These are phyloP conservation scores for Hassar affinis DNA, from an alignment of 2,113 vertebrate genomes.

Conservation along the genomic window DNA sequence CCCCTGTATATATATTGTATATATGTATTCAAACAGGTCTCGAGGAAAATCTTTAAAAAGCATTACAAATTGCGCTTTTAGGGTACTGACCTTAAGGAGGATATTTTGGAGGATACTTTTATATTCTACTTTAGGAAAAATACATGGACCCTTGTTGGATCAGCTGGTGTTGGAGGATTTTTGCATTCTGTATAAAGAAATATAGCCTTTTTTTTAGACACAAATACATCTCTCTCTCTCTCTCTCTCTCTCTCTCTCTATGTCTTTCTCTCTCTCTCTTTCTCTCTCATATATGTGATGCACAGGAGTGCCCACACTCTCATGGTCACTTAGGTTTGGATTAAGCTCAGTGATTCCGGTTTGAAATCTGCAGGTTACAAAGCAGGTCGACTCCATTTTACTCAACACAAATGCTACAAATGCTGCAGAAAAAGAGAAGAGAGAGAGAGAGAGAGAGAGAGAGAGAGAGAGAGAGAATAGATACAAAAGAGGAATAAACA, in stretches of 20 bases:
- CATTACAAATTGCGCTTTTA: background rate
- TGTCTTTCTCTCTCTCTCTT: background rate
- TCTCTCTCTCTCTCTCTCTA: background rate
- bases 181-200: background rate
- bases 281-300: background rate
- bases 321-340: background rate
- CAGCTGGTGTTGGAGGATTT: background rate
- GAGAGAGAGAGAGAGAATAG: background rate
- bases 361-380: background rate
- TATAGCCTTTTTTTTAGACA: background rate
- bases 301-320: background rate
- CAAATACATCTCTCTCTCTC: background rate
- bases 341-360: background rate
- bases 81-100: background rate
- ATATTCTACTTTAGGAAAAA: background rate
- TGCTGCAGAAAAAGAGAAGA: background rate
- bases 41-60: background rate
- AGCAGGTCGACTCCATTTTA: constrained; percentile 2
- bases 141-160: background rate
- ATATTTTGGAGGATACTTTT: background rate
- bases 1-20: no score
- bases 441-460: background rate
- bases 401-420: background rate
- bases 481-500: constrained; percentile 1
- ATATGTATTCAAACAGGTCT: background rate